phyloP scores from a whole-genome alignment of 2,113 vertebrate species.

The Reinhardtius hippoglossoides region DNA sequence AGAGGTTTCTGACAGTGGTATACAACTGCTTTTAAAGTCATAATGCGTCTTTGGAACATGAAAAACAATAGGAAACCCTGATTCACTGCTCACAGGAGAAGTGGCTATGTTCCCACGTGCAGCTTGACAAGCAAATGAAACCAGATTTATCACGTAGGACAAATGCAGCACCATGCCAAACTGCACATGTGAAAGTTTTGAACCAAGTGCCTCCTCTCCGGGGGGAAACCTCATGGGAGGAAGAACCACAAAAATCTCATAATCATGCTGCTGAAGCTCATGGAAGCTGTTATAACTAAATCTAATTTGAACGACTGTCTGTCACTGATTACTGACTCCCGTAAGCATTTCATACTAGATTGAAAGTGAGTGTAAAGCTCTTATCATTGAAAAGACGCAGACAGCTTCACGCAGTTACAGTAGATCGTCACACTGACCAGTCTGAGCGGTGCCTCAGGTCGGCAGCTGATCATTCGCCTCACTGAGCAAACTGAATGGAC shows the following conservation, averaged over 20 bases:
- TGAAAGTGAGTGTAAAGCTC: conserved; percentile 13
- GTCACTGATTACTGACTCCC: neutral
- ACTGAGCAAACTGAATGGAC: conserved; percentile 34
- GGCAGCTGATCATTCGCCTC: conserved; percentile 28
- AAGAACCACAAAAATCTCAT: neutral
- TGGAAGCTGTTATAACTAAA: neutral
- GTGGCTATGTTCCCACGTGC: neutral
- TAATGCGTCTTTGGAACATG: neutral
- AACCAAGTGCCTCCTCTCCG: too few relatives aligned
- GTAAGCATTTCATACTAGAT: neutral
- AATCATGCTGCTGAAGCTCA: neutral
- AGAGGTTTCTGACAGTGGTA: too few relatives aligned
- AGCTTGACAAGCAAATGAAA: too few relatives aligned
- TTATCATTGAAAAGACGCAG: conserved; percentile 3
- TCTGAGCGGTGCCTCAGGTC: conserved; percentile 19
- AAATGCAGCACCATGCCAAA: neutral
- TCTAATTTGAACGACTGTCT: neutral
- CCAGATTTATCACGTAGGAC: too few relatives aligned
- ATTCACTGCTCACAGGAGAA: neutral
- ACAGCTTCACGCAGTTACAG: neutral
- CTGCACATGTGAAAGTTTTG: neutral
- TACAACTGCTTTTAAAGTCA: neutral
- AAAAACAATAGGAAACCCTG: neutral
- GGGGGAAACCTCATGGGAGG: neutral
- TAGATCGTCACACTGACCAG: conserved; percentile 19